Conservation (phyloP, 1,140 invertebrate species). For the Hetaerina americana region DNA sequence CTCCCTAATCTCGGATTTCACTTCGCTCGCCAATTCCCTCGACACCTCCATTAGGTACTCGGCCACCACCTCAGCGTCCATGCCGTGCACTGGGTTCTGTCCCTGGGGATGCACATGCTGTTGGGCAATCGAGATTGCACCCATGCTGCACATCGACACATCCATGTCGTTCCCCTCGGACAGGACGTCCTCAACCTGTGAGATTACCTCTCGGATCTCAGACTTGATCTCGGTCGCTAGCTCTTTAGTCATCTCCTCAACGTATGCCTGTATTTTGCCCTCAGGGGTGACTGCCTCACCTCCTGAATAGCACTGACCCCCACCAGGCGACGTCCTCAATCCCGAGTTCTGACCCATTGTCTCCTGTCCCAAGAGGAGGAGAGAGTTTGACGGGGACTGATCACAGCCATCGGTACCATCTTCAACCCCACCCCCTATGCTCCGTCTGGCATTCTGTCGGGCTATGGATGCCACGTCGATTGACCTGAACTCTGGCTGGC, state of each 20-base stretch:
- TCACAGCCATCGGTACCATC: too few relatives aligned
- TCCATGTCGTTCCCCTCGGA: slow-evolving; percentile 19
- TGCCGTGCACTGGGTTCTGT: background rate
- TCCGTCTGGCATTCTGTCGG: background rate
- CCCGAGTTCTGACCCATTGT: background rate
- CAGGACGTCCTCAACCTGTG: slow-evolving; percentile 58
- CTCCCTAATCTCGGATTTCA: slow-evolving; percentile 60
- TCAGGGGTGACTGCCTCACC: slow-evolving; percentile 25
- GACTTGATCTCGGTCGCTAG: slow-evolving; percentile 67
- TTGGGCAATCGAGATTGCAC: background rate
- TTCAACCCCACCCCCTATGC: background rate
- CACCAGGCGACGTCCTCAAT: background rate
- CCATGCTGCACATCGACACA: slow-evolving; percentile 16
- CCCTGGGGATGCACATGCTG: slow-evolving; percentile 2
- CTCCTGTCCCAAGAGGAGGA: too few relatives aligned
- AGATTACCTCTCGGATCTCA: slow-evolving; percentile 63
- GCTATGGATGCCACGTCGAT: background rate
- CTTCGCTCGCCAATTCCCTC: slow-evolving; percentile 60
- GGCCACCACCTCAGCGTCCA: slow-evolving; percentile 44
- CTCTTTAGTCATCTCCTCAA: slow-evolving; percentile 61
- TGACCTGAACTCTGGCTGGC: slow-evolving; percentile 44
- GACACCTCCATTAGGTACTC: slow-evolving; percentile 63
- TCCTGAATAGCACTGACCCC: background rate
- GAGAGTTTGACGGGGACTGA: background rate
- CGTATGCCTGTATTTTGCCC: slow-evolving; percentile 50